Evolutionary conservation across 2,888 invertebrate genomes (phyloP).

Genomic region (Ecliptopera silaceata): DNA sequence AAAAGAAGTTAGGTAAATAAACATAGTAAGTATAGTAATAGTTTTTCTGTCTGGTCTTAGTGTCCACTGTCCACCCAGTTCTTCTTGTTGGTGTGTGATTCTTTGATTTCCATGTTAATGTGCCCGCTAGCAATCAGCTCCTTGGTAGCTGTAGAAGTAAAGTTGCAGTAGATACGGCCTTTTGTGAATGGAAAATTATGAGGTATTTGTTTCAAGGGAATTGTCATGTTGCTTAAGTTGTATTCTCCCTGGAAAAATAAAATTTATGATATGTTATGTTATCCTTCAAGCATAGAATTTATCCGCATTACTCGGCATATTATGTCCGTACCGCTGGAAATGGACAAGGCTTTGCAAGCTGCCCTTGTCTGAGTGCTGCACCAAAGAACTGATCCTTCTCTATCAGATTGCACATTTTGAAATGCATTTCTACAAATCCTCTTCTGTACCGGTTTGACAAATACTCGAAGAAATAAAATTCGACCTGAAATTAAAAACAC

Average conservation of each 20-base stretch:
- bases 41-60: no score
- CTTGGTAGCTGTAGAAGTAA: background rate
- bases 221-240: conserved; percentile 8
- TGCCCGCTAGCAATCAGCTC: background rate
- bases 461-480: conserved; percentile 29
- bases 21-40: no score
- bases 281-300: background rate
- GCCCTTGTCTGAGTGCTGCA: conserved; percentile 28
- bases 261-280: background rate
- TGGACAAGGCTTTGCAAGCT: conserved; percentile 32
- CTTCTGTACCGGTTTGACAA: conserved; percentile 25
- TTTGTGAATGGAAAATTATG: conserved; percentile 9
- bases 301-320: no score
- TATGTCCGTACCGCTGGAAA: conserved; percentile 32
- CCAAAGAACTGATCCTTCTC: conserved; percentile 11
- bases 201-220: conserved; percentile 4
- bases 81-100: background rate
- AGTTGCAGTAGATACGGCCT: conserved; percentile 8
- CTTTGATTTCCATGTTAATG: conserved; percentile 7
- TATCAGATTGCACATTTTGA: conserved; percentile 37
- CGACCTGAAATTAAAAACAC: conserved; percentile 15
- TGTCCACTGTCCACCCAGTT: conserved; percentile 12
- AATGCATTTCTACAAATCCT: conserved; percentile 36
- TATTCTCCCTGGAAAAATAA: conserved; percentile 10
- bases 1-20: no score